Conservation (phyloP, 2,797 vertebrate genomes). For the Galagoides demidoff region DNA sequence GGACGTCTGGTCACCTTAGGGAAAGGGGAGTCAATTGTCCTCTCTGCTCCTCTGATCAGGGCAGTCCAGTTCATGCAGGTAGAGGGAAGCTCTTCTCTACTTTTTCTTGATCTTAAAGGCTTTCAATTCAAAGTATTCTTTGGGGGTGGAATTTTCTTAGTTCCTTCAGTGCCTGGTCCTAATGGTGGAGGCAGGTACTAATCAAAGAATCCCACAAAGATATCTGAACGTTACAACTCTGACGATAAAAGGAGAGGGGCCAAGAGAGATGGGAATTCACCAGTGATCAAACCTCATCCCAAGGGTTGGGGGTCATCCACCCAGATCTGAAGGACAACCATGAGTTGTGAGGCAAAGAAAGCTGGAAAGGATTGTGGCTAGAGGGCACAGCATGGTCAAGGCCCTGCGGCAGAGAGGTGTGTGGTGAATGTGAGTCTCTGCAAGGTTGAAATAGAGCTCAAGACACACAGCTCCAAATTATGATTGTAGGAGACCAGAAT, state of each 20-base stretch:
- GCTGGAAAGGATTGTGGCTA: fast-evolving
- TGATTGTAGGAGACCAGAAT: background rate
- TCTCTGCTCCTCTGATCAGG: no score
- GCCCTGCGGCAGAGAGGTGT: background rate
- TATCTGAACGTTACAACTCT: background rate
- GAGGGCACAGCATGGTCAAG: fast-evolving
- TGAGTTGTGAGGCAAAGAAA: background rate
- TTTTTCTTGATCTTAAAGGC: no score
- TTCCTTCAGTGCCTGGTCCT: no score
- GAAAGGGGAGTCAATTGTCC: no score
- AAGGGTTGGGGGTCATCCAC: background rate
- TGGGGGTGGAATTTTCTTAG: no score
- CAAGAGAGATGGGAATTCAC: background rate
- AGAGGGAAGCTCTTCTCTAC: no score
- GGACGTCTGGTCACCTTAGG: no score
- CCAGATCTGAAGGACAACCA: background rate
- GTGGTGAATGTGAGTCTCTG: fast-evolving
- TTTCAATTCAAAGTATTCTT: no score
- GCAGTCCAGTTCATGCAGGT: no score
- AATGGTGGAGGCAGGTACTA: background rate
- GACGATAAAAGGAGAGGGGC: background rate
- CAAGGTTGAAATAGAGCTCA: background rate
- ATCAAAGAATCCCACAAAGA: conserved; percentile 34
- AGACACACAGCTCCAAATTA: background rate
- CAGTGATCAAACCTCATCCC: background rate